Conservation (phyloP, 2,113 vertebrate genomes). For the Notothenia coriiceps region DNA sequence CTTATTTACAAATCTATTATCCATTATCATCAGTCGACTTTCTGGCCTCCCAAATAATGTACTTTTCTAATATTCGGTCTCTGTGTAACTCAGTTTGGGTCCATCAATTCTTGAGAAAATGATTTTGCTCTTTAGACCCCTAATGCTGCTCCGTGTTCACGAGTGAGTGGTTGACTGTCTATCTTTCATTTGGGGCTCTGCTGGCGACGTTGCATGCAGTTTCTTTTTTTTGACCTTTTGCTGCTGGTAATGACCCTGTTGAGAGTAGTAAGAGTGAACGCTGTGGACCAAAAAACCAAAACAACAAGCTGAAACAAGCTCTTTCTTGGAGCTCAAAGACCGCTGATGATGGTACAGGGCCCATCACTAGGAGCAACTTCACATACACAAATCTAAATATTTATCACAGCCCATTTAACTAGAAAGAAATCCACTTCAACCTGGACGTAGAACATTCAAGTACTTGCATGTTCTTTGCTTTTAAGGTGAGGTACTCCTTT, state of each 20-base stretch:
- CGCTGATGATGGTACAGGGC: not conserved
- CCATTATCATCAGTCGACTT: too few species aligned
- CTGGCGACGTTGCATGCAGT: not conserved
- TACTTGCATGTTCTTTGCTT: not conserved
- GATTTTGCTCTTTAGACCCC: not conserved
- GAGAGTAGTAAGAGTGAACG: too few species aligned
- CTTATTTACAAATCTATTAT: too few species aligned
- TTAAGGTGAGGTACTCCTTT: not conserved
- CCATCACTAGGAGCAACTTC: not conserved
- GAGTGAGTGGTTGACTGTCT: not conserved
- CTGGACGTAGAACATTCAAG: not conserved
- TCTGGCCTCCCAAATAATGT: too few species aligned
- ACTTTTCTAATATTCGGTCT: too few species aligned
- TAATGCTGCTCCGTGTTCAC: not conserved
- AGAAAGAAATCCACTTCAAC: not conserved
- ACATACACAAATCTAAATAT: not conserved
- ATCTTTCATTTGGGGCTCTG: not conserved
- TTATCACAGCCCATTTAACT: not conserved
- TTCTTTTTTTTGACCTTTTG: not conserved
- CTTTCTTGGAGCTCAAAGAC: too few species aligned
- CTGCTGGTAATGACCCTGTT: too few species aligned
- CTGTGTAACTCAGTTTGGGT: too few species aligned
- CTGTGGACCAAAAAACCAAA: too few species aligned
- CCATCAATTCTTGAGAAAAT: not conserved
- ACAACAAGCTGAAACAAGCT: too few species aligned